Evolutionary conservation across 2,797 vertebrate species (phyloP).

Genomic region (Ctenopoma multispine): DNA sequence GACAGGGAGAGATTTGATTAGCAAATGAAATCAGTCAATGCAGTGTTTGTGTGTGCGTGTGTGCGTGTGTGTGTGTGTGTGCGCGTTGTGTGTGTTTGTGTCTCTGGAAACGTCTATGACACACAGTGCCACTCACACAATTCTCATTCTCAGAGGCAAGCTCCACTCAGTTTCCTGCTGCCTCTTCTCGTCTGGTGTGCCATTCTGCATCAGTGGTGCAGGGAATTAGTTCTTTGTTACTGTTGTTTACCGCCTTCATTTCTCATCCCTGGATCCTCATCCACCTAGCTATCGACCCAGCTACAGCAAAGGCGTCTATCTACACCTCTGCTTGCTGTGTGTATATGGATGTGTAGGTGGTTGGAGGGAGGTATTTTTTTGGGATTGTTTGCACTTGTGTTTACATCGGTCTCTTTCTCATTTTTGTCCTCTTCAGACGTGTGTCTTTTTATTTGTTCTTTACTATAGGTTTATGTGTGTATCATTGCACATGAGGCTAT

Average conservation of each 20-base stretch:
- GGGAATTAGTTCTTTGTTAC: constrained; percentile 64
- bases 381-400: constrained; percentile 11
- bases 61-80: constrained; percentile 18
- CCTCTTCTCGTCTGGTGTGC: constrained; percentile 32
- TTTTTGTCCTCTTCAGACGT: constrained; percentile 11
- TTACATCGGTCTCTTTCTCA: constrained; percentile 9
- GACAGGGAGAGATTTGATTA: constrained; percentile 63
- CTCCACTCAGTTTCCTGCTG: constrained; percentile 42
- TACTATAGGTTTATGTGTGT: not conserved
- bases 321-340: constrained; percentile 40
- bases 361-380: constrained; percentile 25
- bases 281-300: constrained; percentile 58
- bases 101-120: constrained; percentile 28
- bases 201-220: constrained; percentile 70
- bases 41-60: constrained; percentile 9
- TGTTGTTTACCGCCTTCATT: constrained; percentile 52
- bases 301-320: constrained; percentile 40
- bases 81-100: constrained; percentile 20
- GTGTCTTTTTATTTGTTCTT: constrained; percentile 9
- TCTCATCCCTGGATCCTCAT: constrained; percentile 48
- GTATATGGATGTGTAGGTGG: constrained; percentile 41
- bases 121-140: constrained; percentile 26
- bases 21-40: constrained; percentile 64
- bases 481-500: constrained; percentile 5
- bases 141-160: constrained; percentile 35